A percentile compares a stretch with the other conserved stretches of the same genome.
Evolutionary conservation across 2,797 vertebrate species (phyloP).

Genomic region (Garrulus glandarius): DNA sequence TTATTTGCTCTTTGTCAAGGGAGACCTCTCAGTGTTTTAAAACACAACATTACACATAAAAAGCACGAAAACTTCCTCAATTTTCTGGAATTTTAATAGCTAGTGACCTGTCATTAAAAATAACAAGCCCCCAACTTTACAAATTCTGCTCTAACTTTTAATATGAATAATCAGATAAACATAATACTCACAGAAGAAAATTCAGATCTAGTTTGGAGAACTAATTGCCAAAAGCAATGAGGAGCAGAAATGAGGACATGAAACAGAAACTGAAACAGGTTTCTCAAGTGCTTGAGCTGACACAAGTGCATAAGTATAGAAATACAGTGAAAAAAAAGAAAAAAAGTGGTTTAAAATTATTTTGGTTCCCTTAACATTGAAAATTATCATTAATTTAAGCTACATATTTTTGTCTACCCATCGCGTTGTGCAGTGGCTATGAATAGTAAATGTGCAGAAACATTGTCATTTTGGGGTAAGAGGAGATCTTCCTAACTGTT

Average conservation of each 20-base stretch:
- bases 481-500: background rate
- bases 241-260: background rate
- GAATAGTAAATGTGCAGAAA: background rate
- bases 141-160: background rate
- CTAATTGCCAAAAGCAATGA: background rate
- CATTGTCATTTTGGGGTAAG: background rate
- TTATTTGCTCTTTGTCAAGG: conserved; percentile 20
- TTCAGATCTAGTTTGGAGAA: background rate
- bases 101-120: background rate
- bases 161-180: background rate
- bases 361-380: background rate
- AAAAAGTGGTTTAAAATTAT: background rate
- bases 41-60: conserved; percentile 37
- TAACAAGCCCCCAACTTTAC: background rate
- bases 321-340: background rate
- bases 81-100: conserved; percentile 16
- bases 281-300: background rate
- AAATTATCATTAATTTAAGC: background rate
- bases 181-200: background rate
- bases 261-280: background rate
- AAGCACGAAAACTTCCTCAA: background rate
- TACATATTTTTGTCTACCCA: background rate
- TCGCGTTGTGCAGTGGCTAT: background rate
- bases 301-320: background rate
- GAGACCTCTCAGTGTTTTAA: conserved; percentile 20